Percentiles rank a stretch among this genome's conserved stretches.
These are phyloP conservation scores for Dromaius novaehollandiae DNA, from an alignment of 2,113 vertebrate genomes.

Conservation along the genomic window DNA sequence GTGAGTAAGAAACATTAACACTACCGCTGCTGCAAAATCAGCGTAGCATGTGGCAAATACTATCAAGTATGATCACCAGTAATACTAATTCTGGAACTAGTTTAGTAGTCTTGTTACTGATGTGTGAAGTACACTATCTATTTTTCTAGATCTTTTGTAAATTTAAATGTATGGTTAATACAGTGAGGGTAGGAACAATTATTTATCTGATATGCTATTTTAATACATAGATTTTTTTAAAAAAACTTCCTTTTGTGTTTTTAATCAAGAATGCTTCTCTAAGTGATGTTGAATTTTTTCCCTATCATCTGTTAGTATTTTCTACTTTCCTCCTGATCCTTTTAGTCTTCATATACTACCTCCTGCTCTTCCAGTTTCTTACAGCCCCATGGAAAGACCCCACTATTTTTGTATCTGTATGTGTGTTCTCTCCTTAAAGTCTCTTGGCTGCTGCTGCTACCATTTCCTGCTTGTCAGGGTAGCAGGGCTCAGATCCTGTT, in stretches of 20 bases:
- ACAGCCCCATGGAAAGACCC: not conserved
- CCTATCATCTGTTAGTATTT: accelerated
- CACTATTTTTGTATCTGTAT: not conserved
- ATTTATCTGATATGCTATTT: not conserved
- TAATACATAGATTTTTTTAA: not conserved
- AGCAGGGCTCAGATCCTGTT: not conserved
- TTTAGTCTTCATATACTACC: not conserved
- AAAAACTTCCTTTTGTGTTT: not conserved
- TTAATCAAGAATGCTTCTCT: not conserved
- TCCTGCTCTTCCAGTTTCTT: not conserved
- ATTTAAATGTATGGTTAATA: not conserved
- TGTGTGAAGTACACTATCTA: not conserved
- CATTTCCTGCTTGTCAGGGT: not conserved
- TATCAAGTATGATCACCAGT: not conserved
- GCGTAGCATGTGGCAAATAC: not conserved
- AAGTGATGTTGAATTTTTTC: not conserved
- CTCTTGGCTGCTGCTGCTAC: not conserved
- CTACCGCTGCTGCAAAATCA: not conserved
- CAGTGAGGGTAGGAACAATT: not conserved
- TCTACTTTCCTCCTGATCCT: not conserved
- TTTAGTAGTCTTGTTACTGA: not conserved
- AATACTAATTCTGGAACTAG: not conserved
- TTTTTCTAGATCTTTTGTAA: not conserved
- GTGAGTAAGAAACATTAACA: not conserved
- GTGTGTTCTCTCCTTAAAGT: not conserved